Evolutionary conservation across 2,888 invertebrate genomes (phyloP).

Genomic region (Drosophila parthenogenetica): DNA sequence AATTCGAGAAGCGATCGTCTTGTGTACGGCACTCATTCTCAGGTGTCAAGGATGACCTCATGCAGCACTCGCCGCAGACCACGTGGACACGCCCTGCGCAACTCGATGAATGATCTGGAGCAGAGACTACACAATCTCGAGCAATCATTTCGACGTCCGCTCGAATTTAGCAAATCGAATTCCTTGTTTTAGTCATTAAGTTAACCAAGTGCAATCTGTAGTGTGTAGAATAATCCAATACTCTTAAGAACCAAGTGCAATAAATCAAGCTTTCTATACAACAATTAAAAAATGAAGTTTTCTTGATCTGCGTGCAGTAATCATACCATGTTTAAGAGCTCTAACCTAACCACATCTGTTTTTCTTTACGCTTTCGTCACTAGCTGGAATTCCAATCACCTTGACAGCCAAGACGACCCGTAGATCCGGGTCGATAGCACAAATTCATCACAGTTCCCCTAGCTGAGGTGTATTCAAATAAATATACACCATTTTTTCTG

Average conservation of each 20-base stretch:
- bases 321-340: no score
- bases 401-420: conserved; percentile 89
- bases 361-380: no score
- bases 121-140: conserved; percentile 84
- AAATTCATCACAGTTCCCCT: conserved; percentile 85
- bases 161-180: conserved; percentile 82
- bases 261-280: conserved; percentile 53
- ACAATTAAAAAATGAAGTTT: no score
- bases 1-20: conserved; percentile 81
- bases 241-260: conserved; percentile 68
- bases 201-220: conserved; percentile 63
- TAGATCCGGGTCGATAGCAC: conserved; percentile 88
- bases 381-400: conserved; percentile 87
- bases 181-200: conserved; percentile 68
- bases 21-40: conserved; percentile 85
- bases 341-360: no score
- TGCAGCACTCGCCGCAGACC: conserved; percentile 83
- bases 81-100: conserved; percentile 83
- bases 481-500: conserved; percentile 14
- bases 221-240: conserved; percentile 42
- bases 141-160: conserved; percentile 83
- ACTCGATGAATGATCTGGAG: conserved; percentile 85
- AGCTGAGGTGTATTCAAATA: conserved; percentile 5
- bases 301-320: no score
- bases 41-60: conserved; percentile 84